Conservation (phyloP, 2,113 vertebrate genomes). For the Genyomyrus donnyi region DNA sequence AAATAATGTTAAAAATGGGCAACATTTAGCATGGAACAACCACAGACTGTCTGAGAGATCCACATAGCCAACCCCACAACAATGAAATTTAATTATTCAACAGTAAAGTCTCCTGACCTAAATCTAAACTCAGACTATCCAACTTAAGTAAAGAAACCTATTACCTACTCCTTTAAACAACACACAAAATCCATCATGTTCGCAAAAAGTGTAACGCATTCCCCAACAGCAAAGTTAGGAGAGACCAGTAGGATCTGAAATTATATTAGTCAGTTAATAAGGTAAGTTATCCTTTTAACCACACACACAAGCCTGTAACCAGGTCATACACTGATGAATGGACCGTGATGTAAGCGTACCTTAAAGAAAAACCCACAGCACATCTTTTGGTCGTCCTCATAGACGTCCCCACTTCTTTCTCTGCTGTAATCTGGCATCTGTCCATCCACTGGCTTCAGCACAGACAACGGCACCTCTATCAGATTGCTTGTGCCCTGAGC, state of each 20-base stretch:
- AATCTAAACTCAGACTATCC: slow-evolving; percentile 40
- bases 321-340: not conserved
- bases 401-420: slow-evolving; percentile 64
- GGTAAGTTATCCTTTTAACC: not conserved
- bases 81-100: slow-evolving; percentile 59
- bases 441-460: slow-evolving; percentile 71
- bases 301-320: not conserved
- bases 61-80: slow-evolving; percentile 33
- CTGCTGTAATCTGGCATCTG: slow-evolving; percentile 62
- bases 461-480: slow-evolving; percentile 87
- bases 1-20: not conserved
- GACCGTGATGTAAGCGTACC: slow-evolving; percentile 52
- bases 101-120: slow-evolving; percentile 58
- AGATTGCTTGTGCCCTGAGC: slow-evolving; percentile 67
- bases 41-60: slow-evolving; percentile 23
- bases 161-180: slow-evolving; percentile 10
- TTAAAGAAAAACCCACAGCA: slow-evolving; percentile 97
- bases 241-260: not conserved
- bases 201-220: not conserved
- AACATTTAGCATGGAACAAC: not conserved
- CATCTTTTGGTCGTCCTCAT: slow-evolving; percentile 81
- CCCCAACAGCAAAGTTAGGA: not conserved
- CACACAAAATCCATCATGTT: slow-evolving; percentile 29
- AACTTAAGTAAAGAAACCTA: slow-evolving; percentile 19
- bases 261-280: not conserved